phyloP scores from a whole-genome alignment of 2,888 invertebrate species.

The Chymomyza caudatula region DNA sequence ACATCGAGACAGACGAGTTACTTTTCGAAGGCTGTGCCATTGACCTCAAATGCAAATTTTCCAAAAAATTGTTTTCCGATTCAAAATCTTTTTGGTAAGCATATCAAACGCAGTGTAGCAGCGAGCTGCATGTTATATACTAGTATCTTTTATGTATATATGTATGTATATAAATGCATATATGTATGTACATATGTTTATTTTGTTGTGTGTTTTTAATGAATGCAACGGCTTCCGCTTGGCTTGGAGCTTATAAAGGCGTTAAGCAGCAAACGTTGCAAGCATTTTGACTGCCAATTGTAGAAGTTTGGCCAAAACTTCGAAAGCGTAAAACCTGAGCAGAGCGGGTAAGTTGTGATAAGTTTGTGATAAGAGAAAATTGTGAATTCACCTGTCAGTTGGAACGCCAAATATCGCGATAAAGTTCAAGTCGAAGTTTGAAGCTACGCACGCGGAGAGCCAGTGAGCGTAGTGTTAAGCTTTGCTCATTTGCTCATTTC shows the following conservation, averaged over 20 bases:
- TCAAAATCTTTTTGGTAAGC: background rate
- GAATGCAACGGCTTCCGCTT: background rate
- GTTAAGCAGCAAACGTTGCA: background rate
- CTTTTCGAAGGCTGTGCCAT: slow-evolving; percentile 48
- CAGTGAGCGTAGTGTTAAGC: background rate
- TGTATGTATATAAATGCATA: background rate
- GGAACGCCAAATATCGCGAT: too few species aligned
- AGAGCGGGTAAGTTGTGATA: background rate
- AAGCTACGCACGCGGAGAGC: background rate
- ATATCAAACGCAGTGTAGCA: background rate
- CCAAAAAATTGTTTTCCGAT: background rate
- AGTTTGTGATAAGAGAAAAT: background rate
- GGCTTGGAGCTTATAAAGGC: background rate
- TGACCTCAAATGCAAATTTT: slow-evolving; percentile 73
- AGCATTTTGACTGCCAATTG: background rate
- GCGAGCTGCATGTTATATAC: background rate
- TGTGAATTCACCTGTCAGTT: background rate
- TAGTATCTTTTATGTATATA: background rate
- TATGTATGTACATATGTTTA: background rate
- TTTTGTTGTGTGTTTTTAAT: background rate
- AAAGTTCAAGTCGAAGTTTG: background rate
- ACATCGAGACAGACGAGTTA: background rate
- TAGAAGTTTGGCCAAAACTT: background rate
- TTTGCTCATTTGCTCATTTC: background rate
- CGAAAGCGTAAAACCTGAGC: background rate